Percentiles rank a stretch among this genome's conserved stretches.
These are phyloP conservation scores for Drosophila nigricruria DNA, from an alignment of 2,888 invertebrate genomes.

Conservation along the genomic window DNA sequence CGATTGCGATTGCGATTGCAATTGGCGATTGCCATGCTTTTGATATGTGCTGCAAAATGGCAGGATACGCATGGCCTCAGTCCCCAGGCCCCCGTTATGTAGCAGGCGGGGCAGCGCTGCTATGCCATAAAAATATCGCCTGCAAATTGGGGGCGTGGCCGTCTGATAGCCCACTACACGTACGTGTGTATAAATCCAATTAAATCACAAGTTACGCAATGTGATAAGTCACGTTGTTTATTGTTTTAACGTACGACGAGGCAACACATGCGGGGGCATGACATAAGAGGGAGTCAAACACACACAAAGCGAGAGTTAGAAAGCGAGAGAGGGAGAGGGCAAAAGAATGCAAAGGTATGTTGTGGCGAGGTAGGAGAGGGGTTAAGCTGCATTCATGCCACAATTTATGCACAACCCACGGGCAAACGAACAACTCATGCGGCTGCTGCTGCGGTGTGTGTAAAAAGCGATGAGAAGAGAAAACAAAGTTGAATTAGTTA, in stretches of 20 bases:
- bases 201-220: conserved; percentile 81
- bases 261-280: conserved; percentile 8
- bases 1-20: conserved; percentile 21
- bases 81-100: conserved; percentile 28
- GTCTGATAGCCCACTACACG: conserved; percentile 27
- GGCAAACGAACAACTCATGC: conserved; percentile 63
- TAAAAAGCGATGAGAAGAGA: conserved; percentile 26
- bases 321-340: no score
- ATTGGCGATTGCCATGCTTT: conserved; percentile 22
- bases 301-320: not conserved
- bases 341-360: not conserved
- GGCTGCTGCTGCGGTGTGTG: conserved; percentile 55
- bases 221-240: conserved; percentile 82
- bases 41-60: conserved; percentile 14
- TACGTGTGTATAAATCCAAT: conserved; percentile 73
- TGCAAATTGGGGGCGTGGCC: conserved; percentile 10
- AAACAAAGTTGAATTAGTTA: not conserved
- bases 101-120: conserved; percentile 26
- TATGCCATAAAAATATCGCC: conserved; percentile 49
- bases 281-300: not conserved
- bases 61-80: conserved; percentile 18
- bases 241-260: conserved; percentile 61
- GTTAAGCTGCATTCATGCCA: conserved; percentile 49
- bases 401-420: conserved; percentile 73
- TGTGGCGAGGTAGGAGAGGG: not conserved